These are phyloP conservation scores for Scrobipalpa atriplicella DNA, from an alignment of 2,888 invertebrate species.

Conservation along the genomic window DNA sequence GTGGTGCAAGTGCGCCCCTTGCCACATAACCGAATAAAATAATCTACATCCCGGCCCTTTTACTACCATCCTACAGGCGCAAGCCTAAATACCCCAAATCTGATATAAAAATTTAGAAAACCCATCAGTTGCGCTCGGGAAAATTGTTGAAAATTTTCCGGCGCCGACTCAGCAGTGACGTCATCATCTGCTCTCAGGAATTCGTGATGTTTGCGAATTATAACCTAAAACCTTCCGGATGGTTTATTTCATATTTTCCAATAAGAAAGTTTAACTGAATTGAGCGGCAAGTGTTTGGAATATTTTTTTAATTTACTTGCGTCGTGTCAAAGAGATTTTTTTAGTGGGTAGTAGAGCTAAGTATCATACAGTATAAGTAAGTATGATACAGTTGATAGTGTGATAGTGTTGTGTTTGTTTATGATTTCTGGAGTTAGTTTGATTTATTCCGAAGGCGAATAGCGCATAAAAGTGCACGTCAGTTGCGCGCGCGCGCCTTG, in stretches of 20 bases:
- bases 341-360: not conserved
- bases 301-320: not conserved
- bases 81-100: slow-evolving; percentile 53
- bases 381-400: too few species aligned
- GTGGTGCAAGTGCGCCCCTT: slow-evolving; percentile 58
- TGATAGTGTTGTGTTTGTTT: not conserved
- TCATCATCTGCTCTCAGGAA: slow-evolving; percentile 45
- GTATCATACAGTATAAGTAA: too few species aligned
- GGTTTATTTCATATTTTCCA: slow-evolving; percentile 21
- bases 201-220: slow-evolving; percentile 32
- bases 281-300: not conserved
- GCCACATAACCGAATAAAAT: slow-evolving; percentile 56
- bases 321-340: not conserved
- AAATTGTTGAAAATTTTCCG: slow-evolving; percentile 77
- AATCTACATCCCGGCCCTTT: slow-evolving; percentile 54
- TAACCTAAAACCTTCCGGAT: slow-evolving; percentile 22
- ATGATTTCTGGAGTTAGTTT: not conserved
- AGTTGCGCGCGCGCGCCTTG: not conserved
- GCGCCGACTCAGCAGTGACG: slow-evolving; percentile 54
- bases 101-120: slow-evolving; percentile 47
- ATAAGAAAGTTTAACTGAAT: slow-evolving; percentile 14
- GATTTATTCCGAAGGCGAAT: not conserved
- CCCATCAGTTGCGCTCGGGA: slow-evolving; percentile 50
- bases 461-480: slow-evolving; percentile 23
- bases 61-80: slow-evolving; percentile 63